Base-by-base conservation (phyloP, 2,113 vertebrate species). In the Passer domesticus region DNA sequence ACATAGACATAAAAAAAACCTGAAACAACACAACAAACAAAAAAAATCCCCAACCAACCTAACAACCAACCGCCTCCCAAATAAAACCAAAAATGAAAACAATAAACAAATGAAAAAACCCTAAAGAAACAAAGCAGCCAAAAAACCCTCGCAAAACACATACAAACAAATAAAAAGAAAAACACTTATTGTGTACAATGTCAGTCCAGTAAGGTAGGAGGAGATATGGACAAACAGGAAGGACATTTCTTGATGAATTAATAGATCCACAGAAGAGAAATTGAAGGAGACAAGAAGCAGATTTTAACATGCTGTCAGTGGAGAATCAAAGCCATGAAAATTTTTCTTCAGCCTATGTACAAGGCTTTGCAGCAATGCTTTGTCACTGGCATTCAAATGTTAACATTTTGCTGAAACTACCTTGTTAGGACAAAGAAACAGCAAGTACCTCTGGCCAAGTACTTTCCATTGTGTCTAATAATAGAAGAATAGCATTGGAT, bases 71-170 rank as follows among this genome's bases (percentile, higher is more conserved):
- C 12, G 5, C 2, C 33, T 9, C 18, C 6, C 15, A 37, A 52
- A 10, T 37, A n/a, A 25, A n/a, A 8, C 17, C 31, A 19, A 55
- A n/a, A 33, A 14, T 11, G 33, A 17, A 8, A 44, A 31, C 4
- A 28, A 39, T 11, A 64, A 39, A 56, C 6, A 47, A 66, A 55
- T 11, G 28, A 21, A n/a, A 13, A 8, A 25, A 21, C 5, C 8
- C 25, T 2, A 28, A n/a, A 56, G 17, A 64, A 47, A 41, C 6
- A 56, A 66, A 55, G 39, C 4, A 30, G 5, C 2, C 21, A 47
- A 47, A 47, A 55, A 6, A 1, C 2, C 13, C 25, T 3, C 17
- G 30, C 1, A 0, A 73, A 73, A 30, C 37, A 43, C 4, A 20
- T 13, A 39, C 0, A 15, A 53, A 4, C 1, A 46, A 33, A 58